A percentile compares a stretch with the other conserved stretches of the same genome.
phyloP scores from a whole-genome alignment of 2,113 vertebrate genomes.

The Poecilia latipinna region DNA sequence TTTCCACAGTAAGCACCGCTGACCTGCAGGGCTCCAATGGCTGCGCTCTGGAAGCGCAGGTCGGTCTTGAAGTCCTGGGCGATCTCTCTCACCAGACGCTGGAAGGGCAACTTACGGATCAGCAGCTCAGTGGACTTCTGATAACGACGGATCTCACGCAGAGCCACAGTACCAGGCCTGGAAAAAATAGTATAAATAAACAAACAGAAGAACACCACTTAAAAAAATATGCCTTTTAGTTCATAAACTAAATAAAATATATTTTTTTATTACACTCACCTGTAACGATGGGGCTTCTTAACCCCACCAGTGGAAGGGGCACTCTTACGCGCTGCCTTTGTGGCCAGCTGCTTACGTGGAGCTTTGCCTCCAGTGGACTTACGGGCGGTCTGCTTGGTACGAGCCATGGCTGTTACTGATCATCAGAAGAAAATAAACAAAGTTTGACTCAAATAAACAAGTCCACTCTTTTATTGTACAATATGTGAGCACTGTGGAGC shows the following conservation, averaged over 20 bases:
- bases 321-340: constrained; percentile 90
- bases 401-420: constrained; percentile 82
- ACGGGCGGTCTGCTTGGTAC: constrained; percentile 91
- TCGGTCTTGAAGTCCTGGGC: constrained; percentile 86
- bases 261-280: constrained; percentile 64
- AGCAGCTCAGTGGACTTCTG: constrained; percentile 87
- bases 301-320: constrained; percentile 91
- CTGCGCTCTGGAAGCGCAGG: constrained; percentile 85
- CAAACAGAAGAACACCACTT: not conserved
- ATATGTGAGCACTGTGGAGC: too few species aligned
- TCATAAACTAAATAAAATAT: too few species aligned
- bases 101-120: constrained; percentile 86
- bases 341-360: constrained; percentile 90
- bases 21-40: constrained; percentile 85
- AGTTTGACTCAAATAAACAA: not conserved
- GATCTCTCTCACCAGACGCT: constrained; percentile 85
- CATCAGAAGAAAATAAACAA: constrained; percentile 50
- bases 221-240: too few species aligned
- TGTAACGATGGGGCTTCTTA: constrained; percentile 92
- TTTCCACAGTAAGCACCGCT: constrained; percentile 12
- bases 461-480: not conserved
- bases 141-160: constrained; percentile 87
- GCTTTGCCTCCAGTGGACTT: constrained; percentile 92
- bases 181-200: not conserved
- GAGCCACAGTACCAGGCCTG: constrained; percentile 84